Conservation (phyloP, 2,113 vertebrate species). For the Spermophilus dauricus region DNA sequence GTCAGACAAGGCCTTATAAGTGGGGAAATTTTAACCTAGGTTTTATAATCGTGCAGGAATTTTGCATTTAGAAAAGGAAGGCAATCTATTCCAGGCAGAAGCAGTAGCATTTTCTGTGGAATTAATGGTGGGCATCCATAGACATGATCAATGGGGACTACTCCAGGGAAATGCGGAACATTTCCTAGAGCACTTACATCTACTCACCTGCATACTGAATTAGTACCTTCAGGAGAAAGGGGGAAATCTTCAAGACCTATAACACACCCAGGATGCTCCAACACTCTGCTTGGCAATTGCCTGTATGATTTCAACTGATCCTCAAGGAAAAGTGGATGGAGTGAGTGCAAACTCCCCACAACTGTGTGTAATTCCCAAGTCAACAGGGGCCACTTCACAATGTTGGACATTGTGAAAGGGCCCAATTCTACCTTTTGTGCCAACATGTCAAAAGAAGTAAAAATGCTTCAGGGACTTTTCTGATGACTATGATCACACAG, state of each 20-base stretch:
- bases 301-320: background rate
- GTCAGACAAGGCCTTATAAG: background rate
- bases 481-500: background rate
- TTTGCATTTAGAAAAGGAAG: background rate
- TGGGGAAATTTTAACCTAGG: background rate
- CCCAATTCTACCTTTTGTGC: background rate
- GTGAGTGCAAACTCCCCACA: background rate
- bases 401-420: background rate
- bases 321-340: background rate
- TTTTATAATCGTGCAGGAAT: background rate
- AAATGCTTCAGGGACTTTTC: background rate
- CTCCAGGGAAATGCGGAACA: background rate
- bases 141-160: background rate
- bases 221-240: background rate
- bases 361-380: background rate
- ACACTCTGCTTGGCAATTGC: background rate
- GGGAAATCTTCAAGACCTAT: background rate
- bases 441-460: background rate
- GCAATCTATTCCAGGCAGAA: background rate
- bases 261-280: background rate
- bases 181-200: background rate
- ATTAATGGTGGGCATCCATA: no score
- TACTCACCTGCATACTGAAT: background rate
- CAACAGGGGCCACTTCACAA: background rate
- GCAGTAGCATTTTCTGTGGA: background rate